Evolutionary conservation across 2,113 vertebrate genomes (phyloP).

Genomic region (Rhagologus leucostigma): DNA sequence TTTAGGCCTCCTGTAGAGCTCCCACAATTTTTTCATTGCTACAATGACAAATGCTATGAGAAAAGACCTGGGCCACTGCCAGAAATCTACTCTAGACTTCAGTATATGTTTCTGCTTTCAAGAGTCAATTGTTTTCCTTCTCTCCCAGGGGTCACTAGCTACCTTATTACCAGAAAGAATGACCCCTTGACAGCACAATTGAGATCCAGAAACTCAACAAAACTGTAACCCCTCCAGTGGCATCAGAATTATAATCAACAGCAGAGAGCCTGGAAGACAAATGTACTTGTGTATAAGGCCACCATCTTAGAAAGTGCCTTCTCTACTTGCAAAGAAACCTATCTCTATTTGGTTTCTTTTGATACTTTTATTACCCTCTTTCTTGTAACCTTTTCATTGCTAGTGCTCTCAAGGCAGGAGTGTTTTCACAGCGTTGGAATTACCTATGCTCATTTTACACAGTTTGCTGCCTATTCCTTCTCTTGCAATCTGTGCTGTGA

Average conservation of each 20-base stretch:
- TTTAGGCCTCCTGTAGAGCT: slow-evolving; percentile 4
- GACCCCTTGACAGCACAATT: slow-evolving; percentile 62
- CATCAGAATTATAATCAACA: slow-evolving; percentile 67
- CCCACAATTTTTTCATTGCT: slow-evolving; percentile 54
- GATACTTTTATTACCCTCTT: slow-evolving; percentile 59
- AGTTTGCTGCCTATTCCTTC: slow-evolving; percentile 43
- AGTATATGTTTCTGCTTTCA: slow-evolving; percentile 61
- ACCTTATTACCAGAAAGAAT: slow-evolving; percentile 74
- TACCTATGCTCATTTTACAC: slow-evolving; percentile 40
- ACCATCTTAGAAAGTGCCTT: slow-evolving; percentile 52
- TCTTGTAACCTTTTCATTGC: slow-evolving; percentile 51
- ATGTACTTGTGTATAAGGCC: slow-evolving; percentile 45
- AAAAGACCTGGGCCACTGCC: slow-evolving; percentile 59
- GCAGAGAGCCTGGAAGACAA: slow-evolving; percentile 68
- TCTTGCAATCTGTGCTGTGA: slow-evolving; percentile 27
- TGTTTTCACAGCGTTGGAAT: slow-evolving; percentile 41
- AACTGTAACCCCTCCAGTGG: slow-evolving; percentile 63
- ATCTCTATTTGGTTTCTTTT: slow-evolving; percentile 47
- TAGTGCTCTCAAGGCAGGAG: slow-evolving; percentile 33
- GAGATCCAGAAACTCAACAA: slow-evolving; percentile 67
- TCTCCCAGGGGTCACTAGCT: slow-evolving; percentile 66
- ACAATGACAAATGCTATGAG: slow-evolving; percentile 57
- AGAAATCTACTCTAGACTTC: slow-evolving; percentile 57
- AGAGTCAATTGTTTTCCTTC: slow-evolving; percentile 65
- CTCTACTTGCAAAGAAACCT: slow-evolving; percentile 52